Evolutionary conservation across 1,140 invertebrate species (phyloP).

Genomic region (Danaus melanippus): DNA sequence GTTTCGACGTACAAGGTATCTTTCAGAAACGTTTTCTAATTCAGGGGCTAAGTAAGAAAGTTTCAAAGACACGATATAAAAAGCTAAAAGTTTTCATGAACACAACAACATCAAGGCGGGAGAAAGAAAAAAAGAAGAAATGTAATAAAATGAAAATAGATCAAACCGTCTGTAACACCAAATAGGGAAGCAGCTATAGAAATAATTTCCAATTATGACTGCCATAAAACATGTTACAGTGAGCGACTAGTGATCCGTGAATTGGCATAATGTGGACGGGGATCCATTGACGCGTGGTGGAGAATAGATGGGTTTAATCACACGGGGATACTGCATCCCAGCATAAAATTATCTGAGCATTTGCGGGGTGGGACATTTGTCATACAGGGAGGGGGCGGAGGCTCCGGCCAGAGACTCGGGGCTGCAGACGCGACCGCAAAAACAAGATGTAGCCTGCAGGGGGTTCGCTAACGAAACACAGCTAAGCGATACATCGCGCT

Average conservation of each 20-base stretch:
- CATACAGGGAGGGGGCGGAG: constrained; percentile 48
- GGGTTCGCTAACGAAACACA: constrained; percentile 16
- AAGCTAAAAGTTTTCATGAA: too few relatives aligned
- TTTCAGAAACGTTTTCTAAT: too few relatives aligned
- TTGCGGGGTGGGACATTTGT: constrained; percentile 66
- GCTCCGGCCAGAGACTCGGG: constrained; percentile 45
- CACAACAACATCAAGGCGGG: too few relatives aligned
- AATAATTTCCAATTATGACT: constrained; percentile 31
- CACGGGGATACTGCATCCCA: constrained; percentile 41
- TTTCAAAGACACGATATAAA: too few relatives aligned
- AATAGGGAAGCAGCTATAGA: constrained; percentile 19
- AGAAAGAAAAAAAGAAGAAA: too few relatives aligned
- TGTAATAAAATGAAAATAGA: constrained; percentile 12
- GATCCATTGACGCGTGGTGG: constrained; percentile 44
- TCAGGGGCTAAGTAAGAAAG: too few relatives aligned
- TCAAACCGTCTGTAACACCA: constrained; percentile 13
- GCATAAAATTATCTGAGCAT: constrained; percentile 65
- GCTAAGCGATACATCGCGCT: too few relatives aligned
- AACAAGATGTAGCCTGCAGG: constrained; percentile 43
- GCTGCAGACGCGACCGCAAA: constrained; percentile 70
- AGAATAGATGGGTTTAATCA: constrained; percentile 43
- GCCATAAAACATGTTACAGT: constrained; percentile 39
- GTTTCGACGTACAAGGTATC: too few relatives aligned
- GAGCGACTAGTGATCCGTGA: constrained; percentile 44
- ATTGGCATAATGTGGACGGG: constrained; percentile 40